Evolutionary conservation across 2,797 vertebrate genomes (phyloP), one percentile per base, ranked within the genome.

Genomic region (Meda fulgida): DNA sequence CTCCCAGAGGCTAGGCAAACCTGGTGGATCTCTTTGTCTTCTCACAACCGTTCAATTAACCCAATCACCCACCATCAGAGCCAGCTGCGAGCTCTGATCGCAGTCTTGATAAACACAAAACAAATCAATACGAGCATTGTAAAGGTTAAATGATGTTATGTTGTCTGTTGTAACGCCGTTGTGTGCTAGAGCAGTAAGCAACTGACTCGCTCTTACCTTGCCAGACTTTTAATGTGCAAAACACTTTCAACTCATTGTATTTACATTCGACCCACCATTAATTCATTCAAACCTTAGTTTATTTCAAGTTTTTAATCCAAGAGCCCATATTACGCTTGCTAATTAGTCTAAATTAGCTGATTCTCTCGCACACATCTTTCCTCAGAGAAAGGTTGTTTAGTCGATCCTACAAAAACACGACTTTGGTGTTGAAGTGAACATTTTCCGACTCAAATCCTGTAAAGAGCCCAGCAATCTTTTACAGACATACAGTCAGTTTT

Each of bases 401-500:
- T 97, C 97, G 96, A 97, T 96, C 95, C 97, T n/a, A 63, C 94
- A 97, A 87, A 94, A 94, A 73, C 97, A 96, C 96, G 96, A 97
- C 96, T 97, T 97, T 98, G 97, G 97, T 96, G 97, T 96, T 96
- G 94, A 96, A 97, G 96, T 97, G 96, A 97, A 97, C 97, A 96
- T 97, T 96, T 99, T 97, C 97, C 96, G 96, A 97, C 72, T 71
- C 95, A 97, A 98, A 98, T 97, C 97, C 97, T 97, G 97, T 97
- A 98, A 98, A 95, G 65, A 72, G 73, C 43, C 65, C 36, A 53
- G 97, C 97, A 99, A 98, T 98, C 97, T 98, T 98, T 97, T 97
- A 97, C 97, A 99, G 97, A 94, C 97, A 96, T 96, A 98, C 97
- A 97, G 98, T 98, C 97, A 96, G 97, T 98, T 98, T 98, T 71